These are phyloP conservation scores for Brachionichthys hirsutus DNA, from an alignment of 2,113 vertebrate species.

Conservation along the genomic window DNA sequence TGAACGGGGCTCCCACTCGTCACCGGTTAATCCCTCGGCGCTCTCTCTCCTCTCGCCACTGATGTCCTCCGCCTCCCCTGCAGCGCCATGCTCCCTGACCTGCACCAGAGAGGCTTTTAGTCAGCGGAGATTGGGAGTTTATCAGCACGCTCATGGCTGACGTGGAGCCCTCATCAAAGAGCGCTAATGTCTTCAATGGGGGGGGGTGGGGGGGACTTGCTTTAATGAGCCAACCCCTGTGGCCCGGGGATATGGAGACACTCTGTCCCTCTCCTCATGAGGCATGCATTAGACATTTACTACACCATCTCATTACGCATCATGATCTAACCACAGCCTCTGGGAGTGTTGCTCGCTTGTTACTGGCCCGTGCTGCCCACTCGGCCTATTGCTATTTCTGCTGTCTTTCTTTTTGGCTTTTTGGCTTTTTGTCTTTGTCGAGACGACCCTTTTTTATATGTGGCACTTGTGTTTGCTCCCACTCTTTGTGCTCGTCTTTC, in stretches of 20 bases:
- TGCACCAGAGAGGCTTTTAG: constrained; percentile 59
- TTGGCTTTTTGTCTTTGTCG: neutral
- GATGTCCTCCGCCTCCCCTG: constrained; percentile 16
- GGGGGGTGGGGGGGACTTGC: constrained; percentile 27
- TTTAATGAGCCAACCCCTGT: constrained; percentile 43
- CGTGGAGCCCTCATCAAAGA: constrained; percentile 50
- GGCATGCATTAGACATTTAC: constrained; percentile 37
- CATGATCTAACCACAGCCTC: constrained; percentile 30
- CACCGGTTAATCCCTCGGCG: constrained; percentile 12
- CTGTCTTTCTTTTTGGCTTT: constrained; percentile 11
- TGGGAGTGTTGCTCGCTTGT: constrained; percentile 21
- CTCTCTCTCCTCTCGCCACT: constrained; percentile 15
- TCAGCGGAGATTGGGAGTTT: constrained; percentile 43
- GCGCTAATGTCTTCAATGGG: constrained; percentile 35
- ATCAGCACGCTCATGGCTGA: constrained; percentile 48
- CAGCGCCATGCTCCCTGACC: constrained; percentile 10
- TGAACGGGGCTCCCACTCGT: neutral
- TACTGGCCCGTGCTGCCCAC: neutral
- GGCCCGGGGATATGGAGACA: constrained; percentile 55
- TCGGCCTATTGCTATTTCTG: neutral
- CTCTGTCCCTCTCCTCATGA: constrained; percentile 33
- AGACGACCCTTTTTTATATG: constrained; percentile 13
- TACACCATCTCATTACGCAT: constrained; percentile 37
- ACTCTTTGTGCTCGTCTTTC: constrained; percentile 46
- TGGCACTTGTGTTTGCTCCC: constrained; percentile 28